Base-by-base conservation (phyloP, 2,888 invertebrate genomes). In the Caenorhabditis auriculariae region DNA sequence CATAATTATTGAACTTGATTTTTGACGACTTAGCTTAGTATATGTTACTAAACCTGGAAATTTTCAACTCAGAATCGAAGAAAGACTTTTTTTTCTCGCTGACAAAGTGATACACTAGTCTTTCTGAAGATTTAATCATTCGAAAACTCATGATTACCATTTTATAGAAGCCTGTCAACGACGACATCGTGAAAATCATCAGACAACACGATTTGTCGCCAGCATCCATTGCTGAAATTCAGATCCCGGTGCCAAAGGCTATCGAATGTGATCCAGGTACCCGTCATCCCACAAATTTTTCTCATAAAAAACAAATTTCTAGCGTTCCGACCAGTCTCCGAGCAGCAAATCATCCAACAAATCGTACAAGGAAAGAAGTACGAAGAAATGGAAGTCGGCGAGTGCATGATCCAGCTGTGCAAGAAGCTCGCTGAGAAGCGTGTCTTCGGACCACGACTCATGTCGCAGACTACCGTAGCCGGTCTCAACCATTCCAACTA, bases 401-500 rank as follows among this genome's bases (percentile, higher is more conserved):
- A 81, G 56, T 75, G 78, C 27, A 77, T 81, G 72, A 75, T 77
- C 24, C 76, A 77, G 24, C 54, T 81, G 53, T 81, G 80, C 59
- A 81, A 81, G 60, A 81, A 81, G 44, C 59, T 81, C 32, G 81
- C 81, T 2, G 81, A 81, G 60, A 79, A 80, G 54, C 66, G 81
- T 24, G 81, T 81, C 15, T 81, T 81, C 54, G 81, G 81, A 41
- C 74, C 80, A 15, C 60, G 73, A 24, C 66, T 81, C 43, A 81
- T 81, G 81, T 74, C 80, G 4, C 69, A 75, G 46, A 79, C 80
- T 2, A 81, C 81, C 3, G 78, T 81, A 6, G 80, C 80, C 26
- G 80, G 79, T 17, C 73, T 81, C 29, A 81, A 81, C 52, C 81
- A 81, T 58, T 80, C 79, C 32, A 80, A 72, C 60, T 81, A 81